These are phyloP conservation scores for Caenorhabditis tropicalis DNA, from an alignment of 1,140 invertebrate genomes.

Conservation along the genomic window DNA sequence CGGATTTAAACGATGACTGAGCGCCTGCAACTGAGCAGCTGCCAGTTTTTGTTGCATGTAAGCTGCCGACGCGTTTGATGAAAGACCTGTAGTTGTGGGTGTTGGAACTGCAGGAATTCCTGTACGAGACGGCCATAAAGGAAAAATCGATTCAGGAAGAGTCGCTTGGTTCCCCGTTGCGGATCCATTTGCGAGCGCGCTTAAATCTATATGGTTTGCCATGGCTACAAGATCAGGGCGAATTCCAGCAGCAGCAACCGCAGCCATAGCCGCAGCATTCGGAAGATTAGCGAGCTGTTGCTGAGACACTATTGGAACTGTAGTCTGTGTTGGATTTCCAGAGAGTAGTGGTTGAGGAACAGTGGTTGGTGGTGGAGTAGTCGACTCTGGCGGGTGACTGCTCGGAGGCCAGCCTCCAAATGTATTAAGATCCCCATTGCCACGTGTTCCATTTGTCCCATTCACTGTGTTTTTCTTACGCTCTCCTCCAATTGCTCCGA, in stretches of 20 bases:
- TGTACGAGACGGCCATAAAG: background rate
- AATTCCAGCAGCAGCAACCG: slow-evolving; percentile 31
- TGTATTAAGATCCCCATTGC: background rate
- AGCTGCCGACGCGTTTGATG: background rate
- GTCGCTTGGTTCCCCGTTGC: background rate
- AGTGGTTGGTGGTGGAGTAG: slow-evolving; percentile 38
- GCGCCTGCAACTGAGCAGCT: slow-evolving; percentile 3
- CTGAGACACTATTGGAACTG: background rate
- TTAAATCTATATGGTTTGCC: background rate
- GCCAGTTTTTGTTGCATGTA: slow-evolving; percentile 24
- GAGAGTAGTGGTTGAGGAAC: background rate
- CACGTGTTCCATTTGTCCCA: background rate
- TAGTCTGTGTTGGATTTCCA: background rate
- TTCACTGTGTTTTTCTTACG: slow-evolving; percentile 34
- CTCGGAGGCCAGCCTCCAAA: slow-evolving; percentile 56
- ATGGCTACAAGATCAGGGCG: background rate
- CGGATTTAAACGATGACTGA: background rate
- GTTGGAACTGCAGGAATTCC: slow-evolving; percentile 79
- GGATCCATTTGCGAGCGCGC: background rate
- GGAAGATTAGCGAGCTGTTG: background rate
- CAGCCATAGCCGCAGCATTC: slow-evolving; percentile 24
- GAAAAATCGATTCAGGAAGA: background rate
- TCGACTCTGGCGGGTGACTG: slow-evolving; percentile 51
- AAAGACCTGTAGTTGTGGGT: slow-evolving; percentile 83
- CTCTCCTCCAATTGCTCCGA: slow-evolving; percentile 35